Percentiles rank a stretch among this genome's conserved stretches.
Evolutionary conservation across 2,113 vertebrate species (phyloP).

Genomic region (Vidua chalybeata): DNA sequence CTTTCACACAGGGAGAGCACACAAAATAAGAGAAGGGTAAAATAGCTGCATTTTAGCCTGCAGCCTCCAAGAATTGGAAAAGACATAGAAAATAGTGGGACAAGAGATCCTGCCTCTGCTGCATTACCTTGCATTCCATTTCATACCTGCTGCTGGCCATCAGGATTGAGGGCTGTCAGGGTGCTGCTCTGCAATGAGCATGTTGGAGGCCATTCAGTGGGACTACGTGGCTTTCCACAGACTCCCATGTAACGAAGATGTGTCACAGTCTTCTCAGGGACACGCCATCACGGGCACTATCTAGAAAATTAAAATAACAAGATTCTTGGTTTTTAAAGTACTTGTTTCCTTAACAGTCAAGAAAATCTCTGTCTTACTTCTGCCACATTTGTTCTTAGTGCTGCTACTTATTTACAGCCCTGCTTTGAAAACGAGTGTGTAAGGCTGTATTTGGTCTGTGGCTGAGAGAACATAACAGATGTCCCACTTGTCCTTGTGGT

Average conservation of each 20-base stretch:
- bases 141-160: not conserved
- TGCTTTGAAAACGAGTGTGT: not conserved
- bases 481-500: not conserved
- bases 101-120: not conserved
- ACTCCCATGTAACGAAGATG: not conserved
- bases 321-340: not conserved
- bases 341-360: not conserved
- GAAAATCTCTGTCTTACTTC: not conserved
- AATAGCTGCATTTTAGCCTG: not conserved
- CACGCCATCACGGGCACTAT: not conserved
- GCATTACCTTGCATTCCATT: not conserved
- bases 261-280: not conserved
- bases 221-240: not conserved
- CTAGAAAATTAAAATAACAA: not conserved
- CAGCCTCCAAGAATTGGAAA: not conserved
- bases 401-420: not conserved
- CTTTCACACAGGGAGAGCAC: not conserved
- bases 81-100: not conserved
- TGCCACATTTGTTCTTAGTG: not conserved
- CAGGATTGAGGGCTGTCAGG: not conserved
- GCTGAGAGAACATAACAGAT: constrained; percentile 13
- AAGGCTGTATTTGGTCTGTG: constrained; percentile 1
- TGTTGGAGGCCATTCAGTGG: not conserved
- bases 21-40: not conserved
- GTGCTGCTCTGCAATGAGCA: not conserved